Evolutionary conservation across 2,888 invertebrate species (phyloP).

Genomic region (Therioaphis trifolii): DNA sequence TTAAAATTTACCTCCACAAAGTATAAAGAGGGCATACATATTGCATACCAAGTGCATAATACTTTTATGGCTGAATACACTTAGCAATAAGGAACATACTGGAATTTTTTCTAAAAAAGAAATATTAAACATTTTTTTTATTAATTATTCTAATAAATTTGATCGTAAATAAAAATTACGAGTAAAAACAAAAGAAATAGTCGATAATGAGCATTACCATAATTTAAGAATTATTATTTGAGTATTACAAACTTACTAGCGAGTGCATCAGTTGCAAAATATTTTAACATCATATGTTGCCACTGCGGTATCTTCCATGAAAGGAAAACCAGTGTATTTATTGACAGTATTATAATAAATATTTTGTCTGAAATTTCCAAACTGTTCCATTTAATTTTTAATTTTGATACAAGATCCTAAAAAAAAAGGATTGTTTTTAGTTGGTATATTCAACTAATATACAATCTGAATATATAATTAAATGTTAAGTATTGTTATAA

Average conservation of each 20-base stretch:
- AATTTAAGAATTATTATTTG: no score
- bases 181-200: no score
- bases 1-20: conserved; percentile 72
- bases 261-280: conserved; percentile 86
- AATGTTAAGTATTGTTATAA: no score
- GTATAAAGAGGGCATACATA: conserved; percentile 95
- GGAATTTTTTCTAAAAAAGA: conserved; percentile 73
- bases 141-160: no score
- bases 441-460: no score
- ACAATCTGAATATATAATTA: no score
- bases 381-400: conserved; percentile 78
- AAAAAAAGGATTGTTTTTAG: no score
- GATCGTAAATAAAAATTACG: no score
- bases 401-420: conserved; percentile 68
- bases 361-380: conserved; percentile 81
- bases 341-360: conserved; percentile 81
- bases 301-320: conserved; percentile 83
- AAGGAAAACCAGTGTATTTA: conserved; percentile 83
- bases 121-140: background rate
- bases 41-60: conserved; percentile 88
- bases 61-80: conserved; percentile 94
- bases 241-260: conserved; percentile 74
- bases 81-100: conserved; percentile 90
- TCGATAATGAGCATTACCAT: no score
- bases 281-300: conserved; percentile 81